Evolutionary conservation across 2,797 vertebrate species (phyloP), one percentile per base, ranked within the genome.

Genomic region (Arvicola amphibius): DNA sequence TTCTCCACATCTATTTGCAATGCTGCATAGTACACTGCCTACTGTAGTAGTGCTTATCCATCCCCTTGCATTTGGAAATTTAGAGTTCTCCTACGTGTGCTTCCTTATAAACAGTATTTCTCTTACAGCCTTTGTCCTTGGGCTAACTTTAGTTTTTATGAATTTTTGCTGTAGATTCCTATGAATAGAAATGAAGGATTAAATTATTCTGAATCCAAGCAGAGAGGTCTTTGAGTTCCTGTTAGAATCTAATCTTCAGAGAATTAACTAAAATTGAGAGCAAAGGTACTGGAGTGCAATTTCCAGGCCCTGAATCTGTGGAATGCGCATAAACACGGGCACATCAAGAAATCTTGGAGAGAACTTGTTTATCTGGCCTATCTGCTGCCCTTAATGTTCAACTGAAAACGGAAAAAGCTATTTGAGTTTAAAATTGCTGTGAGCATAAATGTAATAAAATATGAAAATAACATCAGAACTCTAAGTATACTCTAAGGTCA

Each of bases 171-270:
- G 34, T 51, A 76, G 46, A 81, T 73, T 94, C 17, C 32, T 25
- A 94, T 51, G 25, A 81, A 63, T 25, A 88, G 5, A 95, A 93
- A 77, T 77, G 78, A 91, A 85, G 8, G 23, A 13, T 56, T 25
- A 81, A 86, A 74, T 56, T 56, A 86, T 69, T 94, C 43, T 94
- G 63, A 94, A 84, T 88, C 17, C 9, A 96, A 92, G 9, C 40
- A 34, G 11, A n/a, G 29, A 40, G 16, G n/a, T 92, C 9, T 88
- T 86, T 59, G 46, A 77, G 29, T 74, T 61, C 37, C 32, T 80
- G 53, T 80, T 87, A 83, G 56, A 87, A 87, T 91, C 51, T 85
- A 76, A 83, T 85, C 51, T 88, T 46, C 17, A 73, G 59, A 92
- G 19, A 48, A 80, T 73, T 78, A 93, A 61, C 1, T 76, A 74